Conservation (phyloP, 2,797 vertebrate species). For the Acanthis flammea region DNA sequence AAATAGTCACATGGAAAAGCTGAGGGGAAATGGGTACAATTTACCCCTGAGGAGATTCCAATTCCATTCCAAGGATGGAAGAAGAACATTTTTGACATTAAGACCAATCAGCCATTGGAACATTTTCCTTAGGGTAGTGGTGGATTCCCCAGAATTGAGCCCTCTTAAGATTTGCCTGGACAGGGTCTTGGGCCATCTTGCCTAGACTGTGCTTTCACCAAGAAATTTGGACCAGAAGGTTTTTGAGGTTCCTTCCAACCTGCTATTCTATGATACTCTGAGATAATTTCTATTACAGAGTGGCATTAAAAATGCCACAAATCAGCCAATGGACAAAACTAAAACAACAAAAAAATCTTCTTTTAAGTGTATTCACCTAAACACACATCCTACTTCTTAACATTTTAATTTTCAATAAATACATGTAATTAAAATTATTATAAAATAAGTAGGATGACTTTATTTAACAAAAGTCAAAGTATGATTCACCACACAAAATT, state of each 20-base stretch:
- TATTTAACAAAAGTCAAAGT: slow-evolving; percentile 1
- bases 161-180: not conserved
- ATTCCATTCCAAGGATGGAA: not conserved
- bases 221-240: not conserved
- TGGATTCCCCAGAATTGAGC: rapidly evolving
- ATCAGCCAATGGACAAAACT: not conserved
- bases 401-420: not conserved
- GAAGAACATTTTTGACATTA: not conserved
- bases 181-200: not conserved
- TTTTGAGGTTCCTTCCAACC: not conserved
- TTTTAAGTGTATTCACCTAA: not conserved
- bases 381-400: not conserved
- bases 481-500: not conserved
- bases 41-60: not conserved
- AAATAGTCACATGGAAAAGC: not conserved
- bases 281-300: not conserved
- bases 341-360: not conserved
- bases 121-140: not conserved
- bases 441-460: not conserved
- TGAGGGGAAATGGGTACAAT: not conserved
- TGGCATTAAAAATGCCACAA: not conserved
- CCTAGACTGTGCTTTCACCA: not conserved
- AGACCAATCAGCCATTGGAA: not conserved
- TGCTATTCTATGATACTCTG: not conserved
- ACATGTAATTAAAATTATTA: slow-evolving; percentile 1